Percentiles rank a stretch among this genome's conserved stretches.
phyloP scores from a whole-genome alignment of 1,140 invertebrate genomes.

The Drosophila eugracilis region DNA sequence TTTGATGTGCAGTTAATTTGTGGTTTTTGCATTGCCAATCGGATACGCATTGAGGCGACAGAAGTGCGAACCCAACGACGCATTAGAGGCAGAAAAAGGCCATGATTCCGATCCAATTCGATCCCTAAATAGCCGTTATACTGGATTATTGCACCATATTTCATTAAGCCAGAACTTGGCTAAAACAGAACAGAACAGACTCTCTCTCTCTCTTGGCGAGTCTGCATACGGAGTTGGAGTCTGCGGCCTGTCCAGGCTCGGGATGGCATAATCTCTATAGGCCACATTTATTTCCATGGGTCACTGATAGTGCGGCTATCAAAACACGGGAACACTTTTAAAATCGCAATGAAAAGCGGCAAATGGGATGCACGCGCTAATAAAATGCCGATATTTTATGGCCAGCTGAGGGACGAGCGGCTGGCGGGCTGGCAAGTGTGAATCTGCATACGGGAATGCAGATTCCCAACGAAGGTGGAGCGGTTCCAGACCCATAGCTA shows the following conservation, averaged over 20 bases:
- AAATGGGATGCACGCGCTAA: constrained; percentile 83
- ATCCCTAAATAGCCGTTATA: constrained; percentile 79
- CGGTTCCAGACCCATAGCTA: not conserved
- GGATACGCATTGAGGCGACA: constrained; percentile 35
- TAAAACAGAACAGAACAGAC: too few relatives aligned
- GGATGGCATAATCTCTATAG: constrained; percentile 84
- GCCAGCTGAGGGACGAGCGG: constrained; percentile 29
- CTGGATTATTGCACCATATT: constrained; percentile 80
- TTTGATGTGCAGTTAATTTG: constrained; percentile 83
- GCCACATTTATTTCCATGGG: constrained; percentile 84
- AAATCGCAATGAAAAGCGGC: constrained; percentile 84
- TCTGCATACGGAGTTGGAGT: constrained; percentile 10
- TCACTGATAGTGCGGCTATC: constrained; percentile 84
- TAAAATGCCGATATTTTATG: constrained; percentile 84
- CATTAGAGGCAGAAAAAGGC: constrained; percentile 56
- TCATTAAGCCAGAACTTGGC: constrained; percentile 60
- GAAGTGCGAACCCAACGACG: constrained; percentile 70
- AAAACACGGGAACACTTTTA: constrained; percentile 85
- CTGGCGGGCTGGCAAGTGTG: constrained; percentile 63
- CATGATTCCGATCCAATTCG: constrained; percentile 1
- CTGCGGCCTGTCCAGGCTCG: constrained; percentile 40
- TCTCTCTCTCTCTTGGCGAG: not conserved
- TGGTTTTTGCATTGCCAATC: constrained; percentile 57
- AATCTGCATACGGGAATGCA: constrained; percentile 69
- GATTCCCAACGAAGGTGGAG: constrained; percentile 26